Evolutionary conservation across 2,113 vertebrate species (phyloP), one percentile per base, ranked within the genome.

Genomic region (Microcebus murinus): DNA sequence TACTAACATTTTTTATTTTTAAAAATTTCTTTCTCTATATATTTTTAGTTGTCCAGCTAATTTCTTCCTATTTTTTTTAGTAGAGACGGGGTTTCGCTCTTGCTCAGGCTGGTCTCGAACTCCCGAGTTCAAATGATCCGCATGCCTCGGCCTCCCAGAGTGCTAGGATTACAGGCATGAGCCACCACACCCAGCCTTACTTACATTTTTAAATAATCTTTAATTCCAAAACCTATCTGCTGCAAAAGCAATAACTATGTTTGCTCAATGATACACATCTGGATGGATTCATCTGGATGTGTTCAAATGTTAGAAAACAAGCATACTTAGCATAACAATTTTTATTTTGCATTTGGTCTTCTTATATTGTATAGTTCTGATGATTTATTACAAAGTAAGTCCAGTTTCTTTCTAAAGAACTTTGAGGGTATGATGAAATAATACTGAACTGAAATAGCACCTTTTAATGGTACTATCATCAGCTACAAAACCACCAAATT

Each of bases 191-290:
- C 48, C 48, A 48, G 48, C 48, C 10, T 48, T 48, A 48, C 48
- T 85, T 92, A 45, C 4, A 76, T 90, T 95, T 96, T 94, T 8
- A 89, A 92, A 67, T 45, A 61, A 34, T 59, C n/a, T 91, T 92
- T 42, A 91, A 85, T 87, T 92, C 36, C 29, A 50, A 95, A 92
- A 91, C 34, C 34, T 71, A 86, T 55, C 88, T 77, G 57, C 87
- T 91, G 61, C 55, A 89, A 91, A 95, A 79, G 14, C n/a, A 87
- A 70, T 79, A 87, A 73, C 11, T 63, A 55, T 91, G 39, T 71
- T 94, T 96, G 45, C 21, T 88, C 90, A 85, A 57, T 81, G 63
- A 87, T 93, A 67, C 8, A 93, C 1, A 80, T 86, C 42, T 92
- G 25, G 14, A 63, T 89, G 23, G 93, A 52, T 6, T 90, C 67